Evolutionary conservation across 1,140 invertebrate genomes (phyloP), one percentile per base, ranked within the genome.

Genomic region (Gryon sp.): DNA sequence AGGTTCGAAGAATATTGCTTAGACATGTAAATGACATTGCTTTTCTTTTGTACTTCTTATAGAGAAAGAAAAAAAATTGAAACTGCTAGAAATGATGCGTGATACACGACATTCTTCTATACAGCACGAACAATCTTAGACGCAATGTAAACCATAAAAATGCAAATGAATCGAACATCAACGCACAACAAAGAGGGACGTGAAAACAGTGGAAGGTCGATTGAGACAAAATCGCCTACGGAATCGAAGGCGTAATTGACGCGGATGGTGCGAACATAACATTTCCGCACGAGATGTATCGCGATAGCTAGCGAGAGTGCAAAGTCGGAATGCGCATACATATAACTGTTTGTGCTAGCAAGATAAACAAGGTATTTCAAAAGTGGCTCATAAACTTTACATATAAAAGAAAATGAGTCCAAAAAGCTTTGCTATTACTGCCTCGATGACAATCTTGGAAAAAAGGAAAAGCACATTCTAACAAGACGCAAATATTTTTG

Each of bases 211-310:
- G 38, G 68, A 77, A 72, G 62, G 75, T 46, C 68, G 75, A 77
- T 77, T 77, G 75, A 72, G 75, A 77, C 75, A 38, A 77, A 77
- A 77, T 77, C 75, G 75, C 66, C 68, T 72, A 77, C 75, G 75
- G 68, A 77, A 77, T 77, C 68, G 68, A 77, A 77, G 75, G 68
- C 75, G 75, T 77, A 77, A 72, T 77, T 77, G 75, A 77, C 66
- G 60, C 55, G 68, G 53, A 68, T 72, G 72, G 75, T 72, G 75
- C 62, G 66, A 77, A 77, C 75, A 63, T 68, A 72, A 68, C 75
- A 72, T 77, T 72, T 77, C 68, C 68, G 66, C 45, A 20, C 75
- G 62, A 72, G 75, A 72, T 72, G 62, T 77, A 72, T 77, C 66
- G 55, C 62, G 75, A 72, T 72, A 77, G 60, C 53, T 72, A 22